These are phyloP conservation scores for Ectropis crepuscularia DNA, from an alignment of 2,888 invertebrate genomes.

Conservation along the genomic window DNA sequence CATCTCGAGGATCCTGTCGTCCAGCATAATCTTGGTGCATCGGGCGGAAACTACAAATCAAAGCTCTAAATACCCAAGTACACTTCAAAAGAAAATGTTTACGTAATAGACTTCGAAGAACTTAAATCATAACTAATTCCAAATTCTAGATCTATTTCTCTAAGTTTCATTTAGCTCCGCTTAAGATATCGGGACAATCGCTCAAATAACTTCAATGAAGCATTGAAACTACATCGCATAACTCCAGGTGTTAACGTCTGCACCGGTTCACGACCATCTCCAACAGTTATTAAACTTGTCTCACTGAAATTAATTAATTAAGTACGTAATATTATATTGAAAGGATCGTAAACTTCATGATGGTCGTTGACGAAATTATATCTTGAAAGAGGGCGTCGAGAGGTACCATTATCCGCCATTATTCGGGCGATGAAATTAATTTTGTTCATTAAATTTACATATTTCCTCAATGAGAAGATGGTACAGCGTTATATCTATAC, in stretches of 20 bases:
- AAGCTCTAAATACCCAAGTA: too few relatives aligned
- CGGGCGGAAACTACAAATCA: too few relatives aligned
- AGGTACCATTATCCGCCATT: conserved; percentile 54
- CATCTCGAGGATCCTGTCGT: too few relatives aligned
- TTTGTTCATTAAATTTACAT: conserved; percentile 50
- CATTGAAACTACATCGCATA: conserved; percentile 4
- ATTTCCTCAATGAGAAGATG: conserved; percentile 32
- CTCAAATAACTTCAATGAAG: conserved; percentile 2
- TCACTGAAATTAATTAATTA: conserved; percentile 58
- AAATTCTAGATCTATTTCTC: too few relatives aligned
- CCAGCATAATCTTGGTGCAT: too few relatives aligned
- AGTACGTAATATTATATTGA: conserved; percentile 51
- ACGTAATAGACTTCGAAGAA: too few relatives aligned
- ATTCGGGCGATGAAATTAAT: conserved; percentile 56
- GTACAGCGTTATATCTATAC: conserved; percentile 9
- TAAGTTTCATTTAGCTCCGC: too few relatives aligned
- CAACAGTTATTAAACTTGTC: conserved; percentile 44
- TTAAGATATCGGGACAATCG: too few relatives aligned
- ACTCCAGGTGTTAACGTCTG: conserved; percentile 22
- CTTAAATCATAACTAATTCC: too few relatives aligned
- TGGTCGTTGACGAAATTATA: conserved; percentile 61
- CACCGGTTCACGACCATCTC: conserved; percentile 17
- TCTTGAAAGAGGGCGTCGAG: conserved; percentile 54
- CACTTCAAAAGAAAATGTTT: too few relatives aligned
- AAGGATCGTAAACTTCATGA: conserved; percentile 60